A percentile compares a stretch with the other conserved stretches of the same genome.
These are phyloP conservation scores for Aradus depressus DNA, from an alignment of 2,888 invertebrate genomes.

Conservation along the genomic window DNA sequence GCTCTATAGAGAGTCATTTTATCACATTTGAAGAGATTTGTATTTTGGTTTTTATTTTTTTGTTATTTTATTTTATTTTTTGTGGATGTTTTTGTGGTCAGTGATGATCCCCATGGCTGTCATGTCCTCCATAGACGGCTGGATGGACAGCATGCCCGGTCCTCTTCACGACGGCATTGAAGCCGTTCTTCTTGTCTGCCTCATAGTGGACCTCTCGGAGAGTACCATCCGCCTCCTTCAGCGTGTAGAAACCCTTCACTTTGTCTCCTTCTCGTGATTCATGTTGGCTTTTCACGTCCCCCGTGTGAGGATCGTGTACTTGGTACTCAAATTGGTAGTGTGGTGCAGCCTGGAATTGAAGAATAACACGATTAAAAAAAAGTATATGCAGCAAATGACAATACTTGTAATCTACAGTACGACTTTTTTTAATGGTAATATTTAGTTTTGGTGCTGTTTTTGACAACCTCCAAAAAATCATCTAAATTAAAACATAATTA, in stretches of 20 bases:
- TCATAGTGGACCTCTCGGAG: conserved; percentile 30
- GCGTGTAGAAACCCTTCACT: conserved; percentile 38
- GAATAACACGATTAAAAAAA: no score
- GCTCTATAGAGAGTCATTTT: no score
- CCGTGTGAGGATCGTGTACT: conserved; percentile 35
- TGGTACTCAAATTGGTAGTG: conserved; percentile 39
- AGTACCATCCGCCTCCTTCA: conserved; percentile 29
- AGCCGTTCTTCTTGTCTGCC: conserved; percentile 30
- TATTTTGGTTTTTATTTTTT: no score
- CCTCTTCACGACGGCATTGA: conserved; percentile 30
- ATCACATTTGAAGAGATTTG: no score
- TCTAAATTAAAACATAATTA: no score
- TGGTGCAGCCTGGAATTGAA: conserved; percentile 36
- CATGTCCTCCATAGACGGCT: conserved; percentile 7
- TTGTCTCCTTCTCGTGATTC: conserved; percentile 39
- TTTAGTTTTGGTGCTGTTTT: no score
- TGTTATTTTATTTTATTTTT: no score
- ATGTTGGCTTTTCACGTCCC: conserved; percentile 38
- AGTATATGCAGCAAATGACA: no score
- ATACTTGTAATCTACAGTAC: no score
- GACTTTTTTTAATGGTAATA: no score
- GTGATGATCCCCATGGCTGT: not conserved
- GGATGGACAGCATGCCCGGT: conserved; percentile 22
- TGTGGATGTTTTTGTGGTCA: no score
- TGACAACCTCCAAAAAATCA: no score